Evolutionary conservation across 1,140 invertebrate species (phyloP).

Genomic region (Liolophura sinensis): DNA sequence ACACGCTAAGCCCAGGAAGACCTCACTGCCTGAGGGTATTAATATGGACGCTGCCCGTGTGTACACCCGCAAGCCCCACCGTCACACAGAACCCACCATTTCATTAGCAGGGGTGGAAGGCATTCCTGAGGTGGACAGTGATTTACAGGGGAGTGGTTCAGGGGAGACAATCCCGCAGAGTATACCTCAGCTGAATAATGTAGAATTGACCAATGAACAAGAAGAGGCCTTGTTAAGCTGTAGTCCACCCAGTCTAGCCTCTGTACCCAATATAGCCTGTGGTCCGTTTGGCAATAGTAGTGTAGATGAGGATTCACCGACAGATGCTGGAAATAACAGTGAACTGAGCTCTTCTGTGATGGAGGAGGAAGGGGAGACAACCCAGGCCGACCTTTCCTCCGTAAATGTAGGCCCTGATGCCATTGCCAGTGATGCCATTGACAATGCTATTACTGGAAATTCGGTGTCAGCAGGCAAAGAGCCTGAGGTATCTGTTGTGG

Average conservation of each 20-base stretch:
- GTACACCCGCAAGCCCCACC: slow-evolving; percentile 12
- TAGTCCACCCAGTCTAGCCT: slow-evolving; percentile 8
- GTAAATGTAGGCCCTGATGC: no score
- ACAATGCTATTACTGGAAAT: no score
- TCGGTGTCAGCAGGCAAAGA: no score
- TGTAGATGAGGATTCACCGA: neutral
- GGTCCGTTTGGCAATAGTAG: slow-evolving; percentile 4
- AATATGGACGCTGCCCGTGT: slow-evolving; percentile 2
- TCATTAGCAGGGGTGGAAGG: neutral
- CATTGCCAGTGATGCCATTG: no score
- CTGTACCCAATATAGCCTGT: slow-evolving; percentile 26
- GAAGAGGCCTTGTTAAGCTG: slow-evolving; percentile 11
- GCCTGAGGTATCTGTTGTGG: no score
- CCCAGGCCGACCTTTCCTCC: no score
- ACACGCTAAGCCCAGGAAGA: slow-evolving; percentile 15
- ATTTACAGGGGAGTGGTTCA: no score
- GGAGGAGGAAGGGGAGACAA: no score
- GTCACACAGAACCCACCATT: slow-evolving; percentile 33
- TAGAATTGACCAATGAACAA: neutral
- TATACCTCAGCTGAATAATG: neutral
- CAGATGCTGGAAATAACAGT: neutral
- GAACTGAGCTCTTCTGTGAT: neutral
- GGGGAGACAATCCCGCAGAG: no score
- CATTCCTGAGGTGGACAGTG: no score
- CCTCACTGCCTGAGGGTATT: slow-evolving; percentile 24